Evolutionary conservation across 2,888 invertebrate genomes (phyloP), one percentile per base, ranked within the genome.

Genomic region (Ernsta delagoae): DNA sequence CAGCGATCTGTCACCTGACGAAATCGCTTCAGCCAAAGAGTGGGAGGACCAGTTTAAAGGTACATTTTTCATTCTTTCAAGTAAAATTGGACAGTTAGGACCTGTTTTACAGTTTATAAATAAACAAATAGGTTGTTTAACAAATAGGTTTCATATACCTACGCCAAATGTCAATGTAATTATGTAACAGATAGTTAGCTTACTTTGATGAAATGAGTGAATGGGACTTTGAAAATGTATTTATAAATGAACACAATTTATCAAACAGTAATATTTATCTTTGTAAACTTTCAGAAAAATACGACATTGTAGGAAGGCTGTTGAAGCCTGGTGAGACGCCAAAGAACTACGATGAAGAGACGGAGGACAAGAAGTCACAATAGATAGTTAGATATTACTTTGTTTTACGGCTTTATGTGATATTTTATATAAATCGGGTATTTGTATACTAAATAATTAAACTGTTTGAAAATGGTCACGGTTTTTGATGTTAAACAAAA

Each of bases 1-100:
- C 78, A 92, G 90, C 56, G 92, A 92, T 62, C 80, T 92, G 16
- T 77, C 80, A 0, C 81, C 90, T 8, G 92, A 92, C 71, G 92
- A 93, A 71, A 75, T 87, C 1, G 83, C 89, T 0, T 86, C 90
- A 1, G 92, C 92, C 16, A 92, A 90, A 74, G 92, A 93, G 77
- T 93, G 92, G 92, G 92, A 93, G 73, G 92, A 92, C 1, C 92
- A 92, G 71, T 92, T 92, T 78, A 90, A 85, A 85, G 92, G 92
- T 93, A 5, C 4, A 36, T n/a, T n/a, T n/a, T n/a, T n/a, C 3
- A 36, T 36, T 36, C 36, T 6, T 36, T 36, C 36, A 36, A 36
- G 5, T 36, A 36, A n/a, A n/a, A n/a, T n/a, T n/a, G n/a, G n/a
- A n/a, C n/a, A n/a, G n/a, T n/a, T n/a, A n/a, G n/a, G n/a, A n/a